Evolutionary conservation across 2,888 invertebrate species (phyloP).

Genomic region (Lasioglossum figueresi): DNA sequence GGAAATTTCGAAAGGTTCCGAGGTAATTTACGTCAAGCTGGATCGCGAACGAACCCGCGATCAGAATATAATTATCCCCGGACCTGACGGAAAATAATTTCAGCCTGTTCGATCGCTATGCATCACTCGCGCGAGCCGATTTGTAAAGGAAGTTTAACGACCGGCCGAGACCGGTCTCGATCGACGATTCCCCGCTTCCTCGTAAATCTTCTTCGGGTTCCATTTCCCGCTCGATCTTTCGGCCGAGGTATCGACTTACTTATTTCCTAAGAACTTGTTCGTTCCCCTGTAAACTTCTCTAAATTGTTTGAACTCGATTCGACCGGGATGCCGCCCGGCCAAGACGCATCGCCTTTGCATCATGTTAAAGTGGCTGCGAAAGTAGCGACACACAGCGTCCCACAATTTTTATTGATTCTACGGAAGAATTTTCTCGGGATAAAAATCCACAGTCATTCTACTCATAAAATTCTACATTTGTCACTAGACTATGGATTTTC

Average conservation of each 20-base stretch:
- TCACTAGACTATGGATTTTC: background rate
- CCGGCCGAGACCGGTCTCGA: conserved; percentile 53
- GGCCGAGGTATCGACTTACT: conserved; percentile 60
- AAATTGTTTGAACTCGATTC: conserved; percentile 1
- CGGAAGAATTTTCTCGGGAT: background rate
- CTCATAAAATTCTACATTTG: background rate
- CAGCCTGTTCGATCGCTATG: conserved; percentile 41
- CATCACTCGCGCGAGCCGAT: conserved; percentile 53
- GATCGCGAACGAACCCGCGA: conserved; percentile 25
- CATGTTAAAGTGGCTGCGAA: background rate
- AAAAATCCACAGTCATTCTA: background rate
- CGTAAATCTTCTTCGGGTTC: conserved; percentile 67
- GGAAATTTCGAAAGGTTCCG: background rate
- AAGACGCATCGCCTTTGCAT: background rate
- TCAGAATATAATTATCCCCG: conserved; percentile 50
- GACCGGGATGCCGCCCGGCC: background rate
- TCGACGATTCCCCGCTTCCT: conserved; percentile 56
- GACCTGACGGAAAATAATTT: conserved; percentile 51
- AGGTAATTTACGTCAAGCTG: conserved; percentile 7
- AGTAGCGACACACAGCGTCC: background rate
- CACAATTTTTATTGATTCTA: background rate
- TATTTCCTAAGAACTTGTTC: conserved; percentile 26
- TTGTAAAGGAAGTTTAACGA: conserved; percentile 66
- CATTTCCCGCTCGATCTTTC: conserved; percentile 66
- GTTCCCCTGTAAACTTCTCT: background rate